Evolutionary conservation across 2,113 vertebrate genomes (phyloP).

Genomic region (Scartelaos histophorus): DNA sequence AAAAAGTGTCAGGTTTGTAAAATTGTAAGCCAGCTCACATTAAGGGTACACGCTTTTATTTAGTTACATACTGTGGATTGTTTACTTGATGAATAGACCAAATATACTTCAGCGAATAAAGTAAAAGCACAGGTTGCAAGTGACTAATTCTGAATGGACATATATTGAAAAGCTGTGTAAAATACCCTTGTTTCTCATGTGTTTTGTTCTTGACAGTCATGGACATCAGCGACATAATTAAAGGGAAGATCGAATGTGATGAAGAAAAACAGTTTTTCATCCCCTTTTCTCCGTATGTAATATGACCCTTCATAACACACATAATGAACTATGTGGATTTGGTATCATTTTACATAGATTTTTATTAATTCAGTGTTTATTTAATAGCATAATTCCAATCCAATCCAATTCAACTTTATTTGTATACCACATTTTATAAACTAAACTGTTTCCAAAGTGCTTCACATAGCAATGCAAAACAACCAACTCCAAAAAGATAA

Average conservation of each 20-base stretch:
- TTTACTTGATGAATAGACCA: neutral
- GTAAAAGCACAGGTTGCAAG: neutral
- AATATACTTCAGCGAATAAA: neutral
- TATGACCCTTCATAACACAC: neutral
- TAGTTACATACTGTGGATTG: neutral
- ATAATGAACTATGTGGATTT: too few relatives aligned
- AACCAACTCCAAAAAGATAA: too few relatives aligned
- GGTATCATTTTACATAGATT: too few relatives aligned
- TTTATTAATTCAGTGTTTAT: too few relatives aligned
- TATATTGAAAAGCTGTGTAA: neutral
- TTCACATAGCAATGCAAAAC: too few relatives aligned
- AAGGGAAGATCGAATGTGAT: conserved; percentile 92
- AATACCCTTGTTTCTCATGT: neutral
- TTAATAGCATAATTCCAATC: too few relatives aligned
- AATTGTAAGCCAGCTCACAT: too few relatives aligned
- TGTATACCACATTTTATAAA: too few relatives aligned
- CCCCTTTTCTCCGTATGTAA: conserved; percentile 93
- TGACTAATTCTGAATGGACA: neutral
- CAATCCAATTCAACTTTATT: too few relatives aligned
- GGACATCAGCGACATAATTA: conserved; percentile 97
- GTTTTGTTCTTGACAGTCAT: conserved; percentile 82
- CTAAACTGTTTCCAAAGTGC: too few relatives aligned
- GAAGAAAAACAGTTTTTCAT: conserved; percentile 98
- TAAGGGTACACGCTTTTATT: too few relatives aligned
- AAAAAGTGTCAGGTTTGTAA: too few relatives aligned